phyloP scores from a whole-genome alignment of 53 echinoderm and acorn worm species.

The Pentamera pediparva region DNA sequence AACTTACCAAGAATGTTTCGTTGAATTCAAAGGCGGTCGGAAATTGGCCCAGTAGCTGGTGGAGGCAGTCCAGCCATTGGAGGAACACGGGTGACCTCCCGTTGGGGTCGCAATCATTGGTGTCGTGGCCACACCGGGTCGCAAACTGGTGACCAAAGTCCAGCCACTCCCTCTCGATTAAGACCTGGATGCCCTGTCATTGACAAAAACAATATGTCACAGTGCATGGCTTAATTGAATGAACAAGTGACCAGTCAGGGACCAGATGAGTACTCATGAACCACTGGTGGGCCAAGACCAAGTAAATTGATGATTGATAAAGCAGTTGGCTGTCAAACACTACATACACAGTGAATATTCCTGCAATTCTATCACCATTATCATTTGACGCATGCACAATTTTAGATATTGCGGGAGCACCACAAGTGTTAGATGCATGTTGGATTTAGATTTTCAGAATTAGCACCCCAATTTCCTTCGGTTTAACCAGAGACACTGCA shows the following conservation, averaged over 20 bases:
- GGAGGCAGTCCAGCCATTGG: conserved; percentile 89
- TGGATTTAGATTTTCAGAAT: too few relatives aligned
- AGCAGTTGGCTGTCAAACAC: too few relatives aligned
- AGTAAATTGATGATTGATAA: not conserved
- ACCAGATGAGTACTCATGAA: too few relatives aligned
- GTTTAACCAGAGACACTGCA: too few relatives aligned
- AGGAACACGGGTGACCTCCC: conserved; percentile 87
- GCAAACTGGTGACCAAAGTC: conserved; percentile 97
- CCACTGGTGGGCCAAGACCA: not conserved
- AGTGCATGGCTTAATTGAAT: not conserved
- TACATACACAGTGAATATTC: too few relatives aligned
- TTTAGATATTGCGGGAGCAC: too few relatives aligned
- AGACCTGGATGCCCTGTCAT: conserved; percentile 74
- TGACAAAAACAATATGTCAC: not conserved
- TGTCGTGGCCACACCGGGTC: conserved; percentile 80
- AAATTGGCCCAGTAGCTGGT: conserved; percentile 83
- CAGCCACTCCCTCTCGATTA: conserved; percentile 89
- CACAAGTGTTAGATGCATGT: too few relatives aligned
- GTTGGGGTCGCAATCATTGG: conserved; percentile 74
- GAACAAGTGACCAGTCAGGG: too few relatives aligned
- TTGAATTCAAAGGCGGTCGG: conserved; percentile 95
- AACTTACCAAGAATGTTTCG: conserved; percentile 89
- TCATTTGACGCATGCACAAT: too few relatives aligned
- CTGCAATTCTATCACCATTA: too few relatives aligned
- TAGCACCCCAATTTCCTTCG: too few relatives aligned